phyloP scores from a whole-genome alignment of 1,140 invertebrate species.

The Pogonognathellus flavescens region DNA sequence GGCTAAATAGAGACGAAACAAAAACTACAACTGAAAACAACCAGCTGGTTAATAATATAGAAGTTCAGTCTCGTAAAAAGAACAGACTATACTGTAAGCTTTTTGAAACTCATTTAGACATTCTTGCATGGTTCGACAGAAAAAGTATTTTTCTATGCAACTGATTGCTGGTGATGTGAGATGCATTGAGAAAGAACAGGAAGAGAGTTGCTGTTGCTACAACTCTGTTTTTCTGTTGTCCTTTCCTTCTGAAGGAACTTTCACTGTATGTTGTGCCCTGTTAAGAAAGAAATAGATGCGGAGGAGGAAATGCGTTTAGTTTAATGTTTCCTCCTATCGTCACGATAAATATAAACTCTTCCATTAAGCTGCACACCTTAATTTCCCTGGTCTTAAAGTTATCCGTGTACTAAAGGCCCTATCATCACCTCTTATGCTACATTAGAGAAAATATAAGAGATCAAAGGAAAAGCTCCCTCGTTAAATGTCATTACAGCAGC shows the following conservation, averaged over 20 bases:
- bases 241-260: not conserved
- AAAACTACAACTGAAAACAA: too few species aligned
- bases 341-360: conserved; percentile 41
- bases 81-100: too few species aligned
- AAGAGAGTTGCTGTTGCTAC: too few species aligned
- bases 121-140: too few species aligned
- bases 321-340: not conserved
- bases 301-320: conserved; percentile 15
- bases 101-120: too few species aligned
- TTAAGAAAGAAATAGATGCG: not conserved
- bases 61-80: too few species aligned
- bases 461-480: conserved; percentile 38
- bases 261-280: not conserved
- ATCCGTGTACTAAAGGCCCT: not conserved
- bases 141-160: too few species aligned
- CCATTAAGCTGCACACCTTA: conserved; percentile 11
- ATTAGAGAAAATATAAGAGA: conserved; percentile 28
- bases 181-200: too few species aligned
- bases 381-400: conserved; percentile 1
- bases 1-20: too few species aligned
- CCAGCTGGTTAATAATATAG: too few species aligned
- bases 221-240: not conserved
- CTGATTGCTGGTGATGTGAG: too few species aligned
- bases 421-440: not conserved
- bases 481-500: conserved; percentile 34